Conservation (phyloP, 2,113 vertebrate species). For the Pleuronectes platessa region DNA sequence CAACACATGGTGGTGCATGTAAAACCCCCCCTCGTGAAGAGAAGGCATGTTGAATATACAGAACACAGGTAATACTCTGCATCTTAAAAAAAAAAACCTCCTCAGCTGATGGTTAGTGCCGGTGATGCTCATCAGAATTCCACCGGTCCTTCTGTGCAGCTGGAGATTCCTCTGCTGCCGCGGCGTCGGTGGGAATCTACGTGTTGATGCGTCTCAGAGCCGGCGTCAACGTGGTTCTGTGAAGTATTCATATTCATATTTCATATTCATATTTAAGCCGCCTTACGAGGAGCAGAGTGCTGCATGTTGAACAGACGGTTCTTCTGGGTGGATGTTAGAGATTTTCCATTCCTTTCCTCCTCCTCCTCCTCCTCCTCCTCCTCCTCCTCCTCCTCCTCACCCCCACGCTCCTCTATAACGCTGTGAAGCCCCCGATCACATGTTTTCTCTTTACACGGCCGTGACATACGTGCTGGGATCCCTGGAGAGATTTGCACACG, state of each 20-base stretch:
- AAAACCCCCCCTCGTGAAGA: constrained; percentile 6
- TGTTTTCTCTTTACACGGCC: constrained; percentile 40
- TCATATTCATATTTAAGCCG: neutral
- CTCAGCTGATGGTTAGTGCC: neutral
- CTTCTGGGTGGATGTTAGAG: constrained; percentile 46
- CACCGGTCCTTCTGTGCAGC: constrained; percentile 26
- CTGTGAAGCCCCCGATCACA: constrained; percentile 46
- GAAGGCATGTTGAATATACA: constrained; percentile 8
- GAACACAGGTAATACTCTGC: constrained; percentile 4
- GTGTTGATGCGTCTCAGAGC: constrained; percentile 34
- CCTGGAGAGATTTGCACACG: constrained; percentile 52
- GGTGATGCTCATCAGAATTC: constrained; percentile 30
- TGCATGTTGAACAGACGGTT: constrained; percentile 52
- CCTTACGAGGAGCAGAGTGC: neutral
- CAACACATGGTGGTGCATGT: constrained; percentile 18
- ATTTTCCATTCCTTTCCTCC: constrained; percentile 35
- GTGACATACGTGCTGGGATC: constrained; percentile 46
- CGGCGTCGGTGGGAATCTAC: constrained; percentile 10
- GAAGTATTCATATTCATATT: constrained; percentile 25
- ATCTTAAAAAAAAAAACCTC: constrained; percentile 7
- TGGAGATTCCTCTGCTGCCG: constrained; percentile 30
- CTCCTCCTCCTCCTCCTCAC: too few relatives aligned
- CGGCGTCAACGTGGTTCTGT: constrained; percentile 11
- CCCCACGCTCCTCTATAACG: constrained; percentile 15
- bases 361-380: too few relatives aligned